A percentile compares a stretch with the other conserved stretches of the same genome.
These are phyloP conservation scores for Catostylus mosaicus DNA, from an alignment of 30 jellyfish, hydroid and myxozoan species.

Conservation along the genomic window DNA sequence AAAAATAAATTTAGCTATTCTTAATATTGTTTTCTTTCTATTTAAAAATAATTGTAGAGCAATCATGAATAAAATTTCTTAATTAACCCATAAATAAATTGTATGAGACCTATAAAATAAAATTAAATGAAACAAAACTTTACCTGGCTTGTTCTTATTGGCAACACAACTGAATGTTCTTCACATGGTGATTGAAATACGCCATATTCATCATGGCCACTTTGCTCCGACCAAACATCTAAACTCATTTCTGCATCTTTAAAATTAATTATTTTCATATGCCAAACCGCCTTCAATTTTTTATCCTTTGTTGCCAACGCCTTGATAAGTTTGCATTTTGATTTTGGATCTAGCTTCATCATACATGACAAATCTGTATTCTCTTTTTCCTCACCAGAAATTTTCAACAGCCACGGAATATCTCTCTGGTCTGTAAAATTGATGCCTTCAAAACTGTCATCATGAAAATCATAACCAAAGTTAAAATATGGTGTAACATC, in stretches of 20 bases:
- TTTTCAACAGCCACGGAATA: conserved; percentile 53
- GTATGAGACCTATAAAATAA: no score
- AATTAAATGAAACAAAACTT: not conserved
- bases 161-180: conserved; percentile 41
- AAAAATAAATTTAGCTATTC: no score
- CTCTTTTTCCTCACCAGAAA: not conserved
- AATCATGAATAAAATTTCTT: no score
- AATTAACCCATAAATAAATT: no score
- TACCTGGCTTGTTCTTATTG: conserved; percentile 47
- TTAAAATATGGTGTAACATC: conserved; percentile 60
- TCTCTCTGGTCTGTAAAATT: conserved; percentile 50
- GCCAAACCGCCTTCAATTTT: conserved; percentile 47
- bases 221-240: conserved; percentile 68
- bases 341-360: conserved; percentile 40
- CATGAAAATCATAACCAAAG: conserved; percentile 58
- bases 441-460: conserved; percentile 15
- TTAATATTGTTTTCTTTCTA: no score
- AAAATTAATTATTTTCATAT: conserved; percentile 38
- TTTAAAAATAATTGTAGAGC: no score
- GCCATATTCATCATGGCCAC: conserved; percentile 26
- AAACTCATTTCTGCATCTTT: conserved; percentile 45
- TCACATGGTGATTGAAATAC: conserved; percentile 40
- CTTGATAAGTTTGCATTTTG: conserved; percentile 47
- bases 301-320: conserved; percentile 53
- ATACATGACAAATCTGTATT: conserved; percentile 17